A percentile compares a stretch with the other conserved stretches of the same genome.
These are phyloP conservation scores for Callosobruchus maculatus DNA, from an alignment of 2,888 invertebrate species.

Conservation along the genomic window DNA sequence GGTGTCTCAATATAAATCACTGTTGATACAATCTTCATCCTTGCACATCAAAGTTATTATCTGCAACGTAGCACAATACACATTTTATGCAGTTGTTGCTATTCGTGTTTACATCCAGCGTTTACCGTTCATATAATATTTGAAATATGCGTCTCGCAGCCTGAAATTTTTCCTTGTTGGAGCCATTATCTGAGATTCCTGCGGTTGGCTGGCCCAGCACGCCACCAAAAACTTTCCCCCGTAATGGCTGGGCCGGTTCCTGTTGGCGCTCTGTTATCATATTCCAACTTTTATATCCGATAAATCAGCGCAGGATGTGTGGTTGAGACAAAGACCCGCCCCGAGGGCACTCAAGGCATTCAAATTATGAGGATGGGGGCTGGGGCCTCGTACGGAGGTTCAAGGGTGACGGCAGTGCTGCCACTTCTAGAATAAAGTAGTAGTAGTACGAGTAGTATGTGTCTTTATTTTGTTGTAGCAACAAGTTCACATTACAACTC, in stretches of 20 bases:
- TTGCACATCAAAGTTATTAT: too few species aligned
- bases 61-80: too few species aligned
- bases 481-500: too few species aligned
- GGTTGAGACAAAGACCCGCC: background rate
- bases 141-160: background rate
- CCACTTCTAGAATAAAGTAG: too few species aligned
- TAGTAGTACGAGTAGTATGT: too few species aligned
- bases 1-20: too few species aligned
- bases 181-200: background rate
- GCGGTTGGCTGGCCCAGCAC: background rate
- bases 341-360: background rate
- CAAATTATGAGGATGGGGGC: background rate
- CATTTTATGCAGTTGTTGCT: too few species aligned
- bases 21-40: too few species aligned
- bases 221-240: background rate
- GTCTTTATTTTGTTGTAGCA: too few species aligned
- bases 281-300: background rate
- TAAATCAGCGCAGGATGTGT: background rate
- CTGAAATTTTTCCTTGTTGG: background rate
- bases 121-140: background rate
- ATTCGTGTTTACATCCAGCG: too few species aligned
- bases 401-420: background rate
- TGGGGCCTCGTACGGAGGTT: background rate
- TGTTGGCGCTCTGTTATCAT: background rate
- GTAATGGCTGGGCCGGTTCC: background rate